phyloP scores from a whole-genome alignment of 2,888 invertebrate species.

The Megalurothrips usitatus region DNA sequence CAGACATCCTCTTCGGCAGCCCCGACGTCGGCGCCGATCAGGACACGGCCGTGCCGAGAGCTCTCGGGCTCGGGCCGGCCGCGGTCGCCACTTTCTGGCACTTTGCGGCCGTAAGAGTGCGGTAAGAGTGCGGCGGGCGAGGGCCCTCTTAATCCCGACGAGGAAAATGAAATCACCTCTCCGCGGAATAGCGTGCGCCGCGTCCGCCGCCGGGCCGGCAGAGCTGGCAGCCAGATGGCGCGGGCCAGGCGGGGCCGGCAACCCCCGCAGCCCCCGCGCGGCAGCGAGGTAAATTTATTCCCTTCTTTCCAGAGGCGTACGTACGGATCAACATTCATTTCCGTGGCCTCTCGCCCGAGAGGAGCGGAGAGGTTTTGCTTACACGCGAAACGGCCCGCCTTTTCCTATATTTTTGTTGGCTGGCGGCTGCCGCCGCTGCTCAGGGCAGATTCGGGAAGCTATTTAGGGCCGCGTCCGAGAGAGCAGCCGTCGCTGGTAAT shows the following conservation, averaged over 20 bases:
- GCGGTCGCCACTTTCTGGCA: no score
- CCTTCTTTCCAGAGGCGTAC: constrained; percentile 8
- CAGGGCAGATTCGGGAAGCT: background rate
- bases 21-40: no score
- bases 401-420: constrained; percentile 15
- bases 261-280: background rate
- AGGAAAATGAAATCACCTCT: background rate
- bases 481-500: background rate
- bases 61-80: no score
- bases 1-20: no score
- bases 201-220: no score
- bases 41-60: no score
- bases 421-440: background rate
- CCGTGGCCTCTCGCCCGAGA: background rate
- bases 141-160: constrained; percentile 1
- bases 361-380: constrained; percentile 24
- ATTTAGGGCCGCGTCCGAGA: background rate
- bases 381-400: background rate
- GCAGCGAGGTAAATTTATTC: constrained; percentile 20
- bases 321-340: constrained; percentile 23
- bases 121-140: background rate
- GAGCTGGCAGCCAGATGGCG: no score
- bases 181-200: background rate
- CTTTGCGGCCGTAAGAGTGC: no score
- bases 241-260: background rate